Evolutionary conservation across 2,888 invertebrate genomes (phyloP), one percentile per base, ranked within the genome.

Genomic region (Aleiodes alternator): DNA sequence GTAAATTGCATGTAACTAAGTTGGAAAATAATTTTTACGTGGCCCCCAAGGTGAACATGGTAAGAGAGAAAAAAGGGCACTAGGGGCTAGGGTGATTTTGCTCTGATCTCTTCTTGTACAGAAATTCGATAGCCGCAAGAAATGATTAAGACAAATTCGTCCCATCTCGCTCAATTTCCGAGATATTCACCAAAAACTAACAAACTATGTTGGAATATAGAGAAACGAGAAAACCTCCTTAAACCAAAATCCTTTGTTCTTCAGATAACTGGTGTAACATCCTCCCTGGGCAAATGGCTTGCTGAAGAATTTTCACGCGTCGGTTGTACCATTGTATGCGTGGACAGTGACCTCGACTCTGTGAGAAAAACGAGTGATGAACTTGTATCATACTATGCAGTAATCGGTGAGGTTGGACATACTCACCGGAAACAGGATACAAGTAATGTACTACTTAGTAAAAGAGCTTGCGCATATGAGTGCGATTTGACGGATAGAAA

Each of bases 281-380:
- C 88, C 57, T 79, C 78, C 1, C 75, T 89, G 16, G 89, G 89
- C 11, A 80, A 80, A 57, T 82, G 78, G 0, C 76, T 89, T 11
- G 87, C 84, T 11, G 83, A 86, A 12, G 87, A 87, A 79, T 89
- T 89, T 70, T 83, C 83, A 0, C 83, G 75, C 14, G 78, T 72
- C 43, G 87, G 88, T 16, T 89, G 89, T 66, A 83, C 83, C 68
- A 82, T 89, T 29, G 77, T 88, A 31, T 87, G 87, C 69, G 80
- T 88, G 11, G 88, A 88, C 76, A 74, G 79, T 12, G 81, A 83
- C 57, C 76, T 79, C 1, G 73, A 77, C 68, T 78, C 73, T 0
- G 81, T 84, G 43, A 73, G 82, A 53, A 78, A 81, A 59, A 80
- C 81, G 7, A 82, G 79, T 3, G 48, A 48, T 7, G 69, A 78